Base-by-base conservation (phyloP, 2,113 vertebrate genomes). In the Malurus alboscapulatus region DNA sequence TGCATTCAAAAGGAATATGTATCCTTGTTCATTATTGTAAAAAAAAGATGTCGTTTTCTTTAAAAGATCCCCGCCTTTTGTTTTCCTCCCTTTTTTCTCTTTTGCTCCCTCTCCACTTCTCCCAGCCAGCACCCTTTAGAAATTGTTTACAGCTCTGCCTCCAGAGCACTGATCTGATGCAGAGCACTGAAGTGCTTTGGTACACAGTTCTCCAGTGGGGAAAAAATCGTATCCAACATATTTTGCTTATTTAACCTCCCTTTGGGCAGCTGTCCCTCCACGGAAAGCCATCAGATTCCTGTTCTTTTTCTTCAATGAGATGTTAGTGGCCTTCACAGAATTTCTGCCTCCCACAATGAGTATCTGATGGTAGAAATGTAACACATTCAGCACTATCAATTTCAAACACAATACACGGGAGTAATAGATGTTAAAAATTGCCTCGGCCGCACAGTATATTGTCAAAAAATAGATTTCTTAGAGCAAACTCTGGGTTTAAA, bases 401-500 rank as follows among this genome's bases (percentile, higher is more conserved):
- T 96, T 90, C 82, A 77, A 94, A 84, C 88, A 93, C 89, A 96
- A 74, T 90, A 85, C 93, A 86, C 63, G 40, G 50, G 87, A 94
- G 84, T 71, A 92, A 94, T 34, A 92, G 94, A 85, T 93, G 90
- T 77, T 93, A 88, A 95, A 95, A 93, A 92, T 84, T 80, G 84
- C 59, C 84, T 90, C 10, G 11, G 40, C 91, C 78, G 80, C 51
- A 87, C 9, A 53, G 51, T 48, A 59, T 59, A 58, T 87, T 85
- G 75, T 90, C 29, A 94, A 96, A 95, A 94, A 87, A 95, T 38
- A 74, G 81, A 91, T 87, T 96, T 90, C 77, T 91, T 80, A 22
- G 67, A 85, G 59, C 27, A 83, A 95, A 92, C 50, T 69, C 71
- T 32, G 51, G 44, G 50, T 92, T 91, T 94, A 94, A 96, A 89